Evolutionary conservation across 2,797 vertebrate species (phyloP), one percentile per base, ranked within the genome.

Genomic region (Enteromius mattozi): DNA sequence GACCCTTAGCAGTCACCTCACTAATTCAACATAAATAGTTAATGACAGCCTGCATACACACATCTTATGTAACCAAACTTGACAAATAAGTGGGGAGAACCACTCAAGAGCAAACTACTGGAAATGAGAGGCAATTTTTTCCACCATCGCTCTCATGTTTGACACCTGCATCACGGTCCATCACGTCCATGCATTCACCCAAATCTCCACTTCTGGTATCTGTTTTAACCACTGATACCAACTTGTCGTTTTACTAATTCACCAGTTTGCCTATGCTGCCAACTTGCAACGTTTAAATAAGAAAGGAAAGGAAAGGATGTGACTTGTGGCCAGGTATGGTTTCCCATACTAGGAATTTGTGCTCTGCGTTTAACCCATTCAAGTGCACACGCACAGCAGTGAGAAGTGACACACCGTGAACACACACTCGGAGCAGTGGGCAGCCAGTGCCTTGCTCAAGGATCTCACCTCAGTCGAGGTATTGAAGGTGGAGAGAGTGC

Each of bases 21-120:
- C 86, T 90, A 90, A 88, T 86, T 86, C 85, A 87, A 68, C 78
- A 40, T 90, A 66, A 88, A 87, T 90, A 85, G 21, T 90, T 90
- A 85, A 89, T 87, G 77, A 87, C 49, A 0, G 51, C 69, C 59
- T 56, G 69, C 79, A 88, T 88, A 85, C 84, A 86, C 76, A 82
- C 86, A 87, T 86, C 81, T 87, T 87, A 81, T 87, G 83, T 87
- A 88, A 86, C 68, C 75, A 83, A 83, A 86, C 66, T 82, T 83
- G n/a, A 86, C 63, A 49, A 51, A 77, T 40, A 70, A 80, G 37
- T 78, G 42, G 45, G 42, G 51, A 59, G 66, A 69, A 69, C 40
- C 63, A 81, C 42, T 82, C 35, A 51, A 61, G 24, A 81, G 56
- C 24, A 75, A 89, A 84, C 27, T 24, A 63, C 40, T 47, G 10